A percentile compares a stretch with the other conserved stretches of the same genome.
phyloP scores from a whole-genome alignment of 1,140 invertebrate genomes.

The Diachasma alloeum region DNA sequence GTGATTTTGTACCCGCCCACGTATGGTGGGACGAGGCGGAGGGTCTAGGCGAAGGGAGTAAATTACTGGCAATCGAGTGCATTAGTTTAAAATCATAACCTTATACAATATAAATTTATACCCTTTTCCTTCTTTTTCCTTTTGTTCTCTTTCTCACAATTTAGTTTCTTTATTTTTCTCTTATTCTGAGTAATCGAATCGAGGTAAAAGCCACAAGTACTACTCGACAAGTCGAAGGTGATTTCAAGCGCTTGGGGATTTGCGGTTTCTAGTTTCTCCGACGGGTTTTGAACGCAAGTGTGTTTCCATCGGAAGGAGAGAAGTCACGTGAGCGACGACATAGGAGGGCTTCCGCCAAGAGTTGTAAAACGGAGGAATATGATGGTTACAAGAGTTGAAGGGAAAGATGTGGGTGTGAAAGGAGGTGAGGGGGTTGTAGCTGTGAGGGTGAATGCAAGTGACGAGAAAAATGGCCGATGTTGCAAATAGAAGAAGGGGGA shows the following conservation, averaged over 20 bases:
- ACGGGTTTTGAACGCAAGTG: conserved; percentile 6
- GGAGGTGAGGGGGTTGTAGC: neutral
- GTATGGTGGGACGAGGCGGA: neutral
- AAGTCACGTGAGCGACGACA: conserved; percentile 21
- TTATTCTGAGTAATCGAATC: neutral
- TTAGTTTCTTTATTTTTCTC: neutral
- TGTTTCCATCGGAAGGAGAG: neutral
- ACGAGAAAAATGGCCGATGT: conserved; percentile 23
- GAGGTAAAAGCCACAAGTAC: neutral
- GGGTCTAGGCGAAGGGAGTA: conserved; percentile 10
- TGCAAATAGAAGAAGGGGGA: conserved; percentile 17
- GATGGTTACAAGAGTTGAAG: neutral
- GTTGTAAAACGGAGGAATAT: neutral
- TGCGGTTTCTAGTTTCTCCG: conserved; percentile 12
- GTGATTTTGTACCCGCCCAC: conserved; percentile 29
- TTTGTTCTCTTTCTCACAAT: neutral
- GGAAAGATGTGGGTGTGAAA: neutral
- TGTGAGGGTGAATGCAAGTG: neutral
- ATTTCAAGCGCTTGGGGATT: conserved; percentile 3
- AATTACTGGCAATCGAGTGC: conserved; percentile 26
- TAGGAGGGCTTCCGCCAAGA: conserved; percentile 5
- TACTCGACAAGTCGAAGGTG: neutral
- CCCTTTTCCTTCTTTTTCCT: neutral
- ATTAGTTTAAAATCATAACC: conserved; percentile 29
- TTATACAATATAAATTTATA: conserved; percentile 8